Evolutionary conservation across 2,888 invertebrate species (phyloP).

Genomic region (Hemaris fuciformis): DNA sequence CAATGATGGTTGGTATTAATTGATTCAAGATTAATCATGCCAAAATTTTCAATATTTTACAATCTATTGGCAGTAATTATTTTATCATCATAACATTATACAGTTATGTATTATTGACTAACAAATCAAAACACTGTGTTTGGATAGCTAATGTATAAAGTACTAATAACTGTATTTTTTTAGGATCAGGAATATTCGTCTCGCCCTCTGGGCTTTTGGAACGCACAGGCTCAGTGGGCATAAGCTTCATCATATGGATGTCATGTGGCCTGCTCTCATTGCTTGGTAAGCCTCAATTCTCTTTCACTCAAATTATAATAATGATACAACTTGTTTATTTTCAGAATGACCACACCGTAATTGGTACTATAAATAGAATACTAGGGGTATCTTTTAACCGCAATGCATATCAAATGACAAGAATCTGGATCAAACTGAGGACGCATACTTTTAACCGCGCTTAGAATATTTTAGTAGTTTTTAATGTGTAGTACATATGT

Average conservation of each 20-base stretch:
- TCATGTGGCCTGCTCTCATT: conserved; percentile 95
- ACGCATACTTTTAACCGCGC: not conserved
- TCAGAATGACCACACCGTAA: not conserved
- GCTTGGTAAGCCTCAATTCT: conserved; percentile 85
- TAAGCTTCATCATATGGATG: conserved; percentile 97
- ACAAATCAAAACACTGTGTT: too few species aligned
- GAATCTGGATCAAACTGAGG: not conserved
- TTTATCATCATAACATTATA: too few species aligned
- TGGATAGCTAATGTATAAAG: not conserved
- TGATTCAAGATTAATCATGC: too few species aligned
- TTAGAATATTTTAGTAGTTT: not conserved
- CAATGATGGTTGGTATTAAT: not conserved
- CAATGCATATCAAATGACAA: not conserved
- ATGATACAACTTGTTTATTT: not conserved
- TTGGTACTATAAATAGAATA: not conserved
- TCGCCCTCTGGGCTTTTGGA: conserved; percentile 97
- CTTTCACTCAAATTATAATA: not conserved
- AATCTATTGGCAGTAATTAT: too few species aligned
- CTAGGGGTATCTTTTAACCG: not conserved
- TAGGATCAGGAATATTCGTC: conserved; percentile 99
- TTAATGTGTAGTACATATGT: not conserved
- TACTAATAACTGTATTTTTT: conserved; percentile 32
- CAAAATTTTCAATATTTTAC: too few species aligned
- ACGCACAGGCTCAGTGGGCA: conserved; percentile 95
- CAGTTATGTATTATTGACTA: too few species aligned